Evolutionary conservation across 2,888 invertebrate genomes (phyloP).

Genomic region (Patella depressa): DNA sequence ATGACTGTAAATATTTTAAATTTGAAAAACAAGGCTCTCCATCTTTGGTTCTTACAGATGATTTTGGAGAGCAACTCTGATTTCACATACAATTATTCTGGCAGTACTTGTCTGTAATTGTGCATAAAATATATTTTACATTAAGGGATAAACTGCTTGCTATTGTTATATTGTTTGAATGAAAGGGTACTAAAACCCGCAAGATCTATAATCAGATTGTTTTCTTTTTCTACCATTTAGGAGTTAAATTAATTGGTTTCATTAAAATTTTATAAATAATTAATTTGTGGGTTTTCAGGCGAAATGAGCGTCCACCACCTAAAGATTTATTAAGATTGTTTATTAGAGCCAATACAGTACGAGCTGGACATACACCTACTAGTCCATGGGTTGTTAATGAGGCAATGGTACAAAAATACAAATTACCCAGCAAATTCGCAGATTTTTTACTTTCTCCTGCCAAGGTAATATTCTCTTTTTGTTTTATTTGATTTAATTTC

Average conservation of each 20-base stretch:
- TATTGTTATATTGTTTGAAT: too few species aligned
- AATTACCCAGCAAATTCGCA: slow-evolving; percentile 67
- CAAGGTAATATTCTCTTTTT: slow-evolving; percentile 44
- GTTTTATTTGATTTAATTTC: too few species aligned
- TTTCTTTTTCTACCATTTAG: neutral
- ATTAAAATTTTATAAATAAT: neutral
- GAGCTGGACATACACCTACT: slow-evolving; percentile 62
- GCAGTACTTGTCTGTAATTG: too few species aligned
- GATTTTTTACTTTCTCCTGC: slow-evolving; percentile 66
- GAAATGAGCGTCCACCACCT: slow-evolving; percentile 62
- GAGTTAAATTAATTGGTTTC: neutral
- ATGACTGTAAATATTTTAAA: too few species aligned
- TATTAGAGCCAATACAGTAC: slow-evolving; percentile 67
- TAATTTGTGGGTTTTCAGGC: slow-evolving; percentile 43
- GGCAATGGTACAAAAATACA: slow-evolving; percentile 64
- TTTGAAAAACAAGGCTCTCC: too few species aligned
- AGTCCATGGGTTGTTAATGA: slow-evolving; percentile 71
- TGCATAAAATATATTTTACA: too few species aligned
- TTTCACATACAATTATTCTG: too few species aligned
- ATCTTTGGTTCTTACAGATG: too few species aligned
- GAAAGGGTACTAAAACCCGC: too few species aligned
- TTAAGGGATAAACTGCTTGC: too few species aligned
- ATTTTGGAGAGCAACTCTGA: too few species aligned
- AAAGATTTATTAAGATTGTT: slow-evolving; percentile 71
- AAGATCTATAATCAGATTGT: too few species aligned